Conservation (phyloP, 2,113 vertebrate species). For the Charadrius vociferus region DNA sequence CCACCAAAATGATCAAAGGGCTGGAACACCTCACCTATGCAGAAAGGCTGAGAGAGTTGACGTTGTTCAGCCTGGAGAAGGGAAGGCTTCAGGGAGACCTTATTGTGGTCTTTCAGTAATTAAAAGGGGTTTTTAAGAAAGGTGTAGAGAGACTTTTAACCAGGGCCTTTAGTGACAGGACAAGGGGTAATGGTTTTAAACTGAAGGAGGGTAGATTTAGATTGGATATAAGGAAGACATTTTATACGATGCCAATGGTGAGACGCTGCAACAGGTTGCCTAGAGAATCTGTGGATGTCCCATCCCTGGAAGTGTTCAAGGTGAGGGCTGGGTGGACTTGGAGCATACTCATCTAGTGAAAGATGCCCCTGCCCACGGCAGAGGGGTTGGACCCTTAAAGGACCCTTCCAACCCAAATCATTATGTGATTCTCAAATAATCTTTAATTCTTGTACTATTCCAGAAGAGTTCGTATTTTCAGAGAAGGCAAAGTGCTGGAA, state of each 20-base stretch:
- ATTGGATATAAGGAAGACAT: background rate
- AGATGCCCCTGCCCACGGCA: background rate
- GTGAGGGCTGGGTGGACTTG: background rate
- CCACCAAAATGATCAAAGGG: background rate
- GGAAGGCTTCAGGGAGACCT: background rate
- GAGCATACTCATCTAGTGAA: background rate
- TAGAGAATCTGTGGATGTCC: background rate
- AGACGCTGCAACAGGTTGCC: background rate
- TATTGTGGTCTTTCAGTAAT: accelerated
- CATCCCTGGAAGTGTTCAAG: background rate
- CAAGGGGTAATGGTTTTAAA: background rate
- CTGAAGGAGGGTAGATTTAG: background rate
- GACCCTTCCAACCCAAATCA: background rate
- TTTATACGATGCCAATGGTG: background rate
- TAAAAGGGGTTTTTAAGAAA: background rate
- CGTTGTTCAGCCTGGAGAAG: background rate
- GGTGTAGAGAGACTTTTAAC: background rate
- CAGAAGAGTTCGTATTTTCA: background rate
- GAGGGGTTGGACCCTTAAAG: too few relatives aligned
- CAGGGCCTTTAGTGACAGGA: background rate
- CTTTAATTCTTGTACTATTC: background rate
- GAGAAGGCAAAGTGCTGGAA: background rate
- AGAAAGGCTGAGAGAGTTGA: background rate
- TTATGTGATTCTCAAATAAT: background rate
- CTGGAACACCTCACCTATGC: background rate